phyloP scores from a whole-genome alignment of 2,888 invertebrate genomes.

The Sthenelais limicola region DNA sequence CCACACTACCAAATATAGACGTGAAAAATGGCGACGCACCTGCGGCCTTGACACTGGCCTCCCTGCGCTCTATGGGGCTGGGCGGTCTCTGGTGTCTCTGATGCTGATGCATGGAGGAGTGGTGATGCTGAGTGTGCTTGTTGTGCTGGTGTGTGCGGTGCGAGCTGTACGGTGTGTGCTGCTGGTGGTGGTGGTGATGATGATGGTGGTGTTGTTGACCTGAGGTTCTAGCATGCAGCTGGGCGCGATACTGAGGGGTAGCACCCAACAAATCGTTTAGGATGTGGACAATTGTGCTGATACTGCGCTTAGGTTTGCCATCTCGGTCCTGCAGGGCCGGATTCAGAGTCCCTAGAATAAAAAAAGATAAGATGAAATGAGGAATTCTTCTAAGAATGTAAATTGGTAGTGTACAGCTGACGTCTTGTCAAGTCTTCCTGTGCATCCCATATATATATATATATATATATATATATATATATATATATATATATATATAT shows the following conservation, averaged over 20 bases:
- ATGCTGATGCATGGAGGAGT: not conserved
- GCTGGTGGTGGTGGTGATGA: slow-evolving; percentile 9
- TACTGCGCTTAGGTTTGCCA: slow-evolving; percentile 92
- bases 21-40: too few species aligned
- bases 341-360: slow-evolving; percentile 83
- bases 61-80: too few species aligned
- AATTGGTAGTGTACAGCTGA: slow-evolving; percentile 96
- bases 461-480: too few species aligned
- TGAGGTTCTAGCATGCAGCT: slow-evolving; percentile 12
- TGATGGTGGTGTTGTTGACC: slow-evolving; percentile 12
- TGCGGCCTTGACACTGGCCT: too few species aligned
- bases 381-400: slow-evolving; percentile 96
- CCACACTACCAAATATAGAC: too few species aligned
- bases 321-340: slow-evolving; percentile 92
- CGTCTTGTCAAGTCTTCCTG: too few species aligned
- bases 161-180: too few species aligned
- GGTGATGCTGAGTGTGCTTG: not conserved
- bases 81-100: not conserved
- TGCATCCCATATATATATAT: too few species aligned
- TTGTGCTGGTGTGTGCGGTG: slow-evolving; percentile 6
- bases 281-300: slow-evolving; percentile 95
- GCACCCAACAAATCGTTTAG: slow-evolving; percentile 94
- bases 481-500: too few species aligned
- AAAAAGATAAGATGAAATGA: slow-evolving; percentile 69
- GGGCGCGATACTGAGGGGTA: slow-evolving; percentile 76